Evolutionary conservation across 1,140 invertebrate genomes (phyloP).

Genomic region (Metopolophium dirhodum): DNA sequence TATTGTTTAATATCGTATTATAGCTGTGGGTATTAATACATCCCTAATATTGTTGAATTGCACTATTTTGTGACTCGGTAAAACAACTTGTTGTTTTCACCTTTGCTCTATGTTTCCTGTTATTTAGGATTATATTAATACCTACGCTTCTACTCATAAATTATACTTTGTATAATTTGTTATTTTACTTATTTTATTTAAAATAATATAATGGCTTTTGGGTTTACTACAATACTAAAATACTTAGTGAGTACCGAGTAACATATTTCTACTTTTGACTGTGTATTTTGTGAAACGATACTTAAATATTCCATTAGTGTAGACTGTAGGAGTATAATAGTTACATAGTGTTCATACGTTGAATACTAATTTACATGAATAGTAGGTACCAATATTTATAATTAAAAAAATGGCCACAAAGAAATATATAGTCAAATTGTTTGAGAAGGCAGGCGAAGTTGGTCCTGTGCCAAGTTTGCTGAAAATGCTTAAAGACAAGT

Average conservation of each 20-base stretch:
- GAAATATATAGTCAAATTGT: slow-evolving; percentile 2
- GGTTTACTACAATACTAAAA: too few species aligned
- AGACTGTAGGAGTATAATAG: neutral
- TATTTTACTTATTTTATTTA: too few species aligned
- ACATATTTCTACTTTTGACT: neutral
- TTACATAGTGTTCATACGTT: neutral
- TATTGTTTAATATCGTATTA: too few species aligned
- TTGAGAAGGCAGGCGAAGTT: neutral
- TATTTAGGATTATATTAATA: too few species aligned
- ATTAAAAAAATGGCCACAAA: neutral
- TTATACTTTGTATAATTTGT: too few species aligned
- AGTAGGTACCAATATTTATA: neutral
- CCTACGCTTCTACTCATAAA: too few species aligned
- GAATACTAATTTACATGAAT: neutral
- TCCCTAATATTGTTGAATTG: too few species aligned
- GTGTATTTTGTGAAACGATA: neutral
- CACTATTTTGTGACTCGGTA: too few species aligned
- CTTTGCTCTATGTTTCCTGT: too few species aligned
- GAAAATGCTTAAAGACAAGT: slow-evolving; percentile 16
- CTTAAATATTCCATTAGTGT: neutral
- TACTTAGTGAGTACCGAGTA: neutral
- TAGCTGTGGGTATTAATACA: too few species aligned
- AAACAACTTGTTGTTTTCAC: too few species aligned
- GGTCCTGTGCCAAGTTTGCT: neutral
- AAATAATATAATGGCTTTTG: too few species aligned